Percentiles rank a stretch among this genome's conserved stretches.
These are phyloP conservation scores for Ridgeia piscesae DNA, from an alignment of 1,140 invertebrate species.

Conservation along the genomic window DNA sequence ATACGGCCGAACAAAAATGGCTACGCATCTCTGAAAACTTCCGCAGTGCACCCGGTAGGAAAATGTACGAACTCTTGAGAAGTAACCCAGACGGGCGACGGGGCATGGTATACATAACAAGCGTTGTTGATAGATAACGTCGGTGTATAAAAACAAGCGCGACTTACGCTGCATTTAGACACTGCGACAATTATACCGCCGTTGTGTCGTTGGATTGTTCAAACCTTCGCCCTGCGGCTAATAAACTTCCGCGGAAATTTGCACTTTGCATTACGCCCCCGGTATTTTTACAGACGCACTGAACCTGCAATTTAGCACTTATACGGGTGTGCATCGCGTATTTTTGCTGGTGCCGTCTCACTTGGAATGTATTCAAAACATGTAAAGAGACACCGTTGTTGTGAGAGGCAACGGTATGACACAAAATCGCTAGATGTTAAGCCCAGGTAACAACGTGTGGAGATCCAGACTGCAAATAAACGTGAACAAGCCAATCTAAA, in stretches of 20 bases:
- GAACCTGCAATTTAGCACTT: neutral
- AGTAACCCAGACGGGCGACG: neutral
- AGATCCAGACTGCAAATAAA: no score
- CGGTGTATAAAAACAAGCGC: neutral
- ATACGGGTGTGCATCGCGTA: neutral
- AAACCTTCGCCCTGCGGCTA: neutral
- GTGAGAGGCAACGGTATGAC: neutral
- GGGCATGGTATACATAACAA: neutral
- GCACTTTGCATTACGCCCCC: no score
- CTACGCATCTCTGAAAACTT: neutral
- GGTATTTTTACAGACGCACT: no score
- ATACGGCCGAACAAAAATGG: neutral
- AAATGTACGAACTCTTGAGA: neutral
- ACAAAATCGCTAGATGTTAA: no score
- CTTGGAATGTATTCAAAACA: neutral
- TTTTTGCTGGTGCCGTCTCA: neutral
- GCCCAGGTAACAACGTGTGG: no score
- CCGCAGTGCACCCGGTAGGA: neutral
- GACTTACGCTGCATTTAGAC: neutral
- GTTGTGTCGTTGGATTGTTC: neutral
- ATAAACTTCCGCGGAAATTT: neutral
- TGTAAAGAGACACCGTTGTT: neutral
- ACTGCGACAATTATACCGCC: neutral
- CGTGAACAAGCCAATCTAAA: no score
- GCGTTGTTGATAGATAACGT: neutral